phyloP scores from a whole-genome alignment of 2,113 vertebrate species.

The Bufo bufo region DNA sequence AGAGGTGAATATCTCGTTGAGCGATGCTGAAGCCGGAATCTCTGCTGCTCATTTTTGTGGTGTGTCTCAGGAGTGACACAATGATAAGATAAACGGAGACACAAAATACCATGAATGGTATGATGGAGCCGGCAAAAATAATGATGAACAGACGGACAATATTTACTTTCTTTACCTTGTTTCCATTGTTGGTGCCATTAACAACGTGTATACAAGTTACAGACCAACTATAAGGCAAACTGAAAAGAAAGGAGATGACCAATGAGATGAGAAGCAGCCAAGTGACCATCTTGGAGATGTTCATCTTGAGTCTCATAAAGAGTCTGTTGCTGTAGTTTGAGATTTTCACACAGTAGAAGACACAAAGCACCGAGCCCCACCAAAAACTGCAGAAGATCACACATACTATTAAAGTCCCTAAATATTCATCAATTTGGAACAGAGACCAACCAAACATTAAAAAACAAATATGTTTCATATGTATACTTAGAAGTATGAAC shows the following conservation, averaged over 20 bases:
- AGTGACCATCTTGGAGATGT: not conserved
- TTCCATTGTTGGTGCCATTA: not conserved
- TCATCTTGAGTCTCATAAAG: not conserved
- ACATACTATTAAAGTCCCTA: not conserved
- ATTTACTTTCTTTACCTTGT: not conserved
- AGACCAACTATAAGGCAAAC: not conserved
- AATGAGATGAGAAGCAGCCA: not conserved
- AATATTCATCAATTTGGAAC: not conserved
- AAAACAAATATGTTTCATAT: not conserved
- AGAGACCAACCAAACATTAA: not conserved
- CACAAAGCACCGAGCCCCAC: not conserved
- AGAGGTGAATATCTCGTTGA: not conserved
- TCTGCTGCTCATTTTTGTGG: not conserved
- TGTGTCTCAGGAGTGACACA: constrained; percentile 1
- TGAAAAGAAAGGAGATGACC: not conserved
- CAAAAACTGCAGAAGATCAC: not conserved
- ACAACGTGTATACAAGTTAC: not conserved
- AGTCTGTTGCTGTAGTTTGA: constrained; percentile 2
- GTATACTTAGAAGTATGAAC: not conserved
- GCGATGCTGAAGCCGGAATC: not conserved
- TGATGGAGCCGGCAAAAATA: not conserved
- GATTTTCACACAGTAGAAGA: constrained; percentile 14
- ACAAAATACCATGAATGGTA: not conserved
- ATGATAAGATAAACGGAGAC: not conserved
- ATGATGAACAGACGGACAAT: not conserved